Base-by-base conservation (phyloP, 2,113 vertebrate species). In the Anhinga anhinga region DNA sequence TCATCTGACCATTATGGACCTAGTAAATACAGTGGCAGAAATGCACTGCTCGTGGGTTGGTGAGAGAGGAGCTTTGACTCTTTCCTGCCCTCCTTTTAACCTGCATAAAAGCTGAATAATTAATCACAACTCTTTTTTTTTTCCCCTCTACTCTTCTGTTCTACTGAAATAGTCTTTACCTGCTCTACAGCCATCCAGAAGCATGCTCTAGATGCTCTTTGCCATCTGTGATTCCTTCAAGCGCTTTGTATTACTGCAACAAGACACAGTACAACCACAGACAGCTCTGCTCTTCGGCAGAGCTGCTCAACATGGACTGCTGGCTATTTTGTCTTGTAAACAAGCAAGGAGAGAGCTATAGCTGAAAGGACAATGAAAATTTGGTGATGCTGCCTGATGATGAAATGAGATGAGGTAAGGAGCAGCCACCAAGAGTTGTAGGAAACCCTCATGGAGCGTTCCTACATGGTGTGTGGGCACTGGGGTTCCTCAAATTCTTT, bases 391-490 rank as follows among this genome's bases (percentile, higher is more conserved):
- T 70, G 40, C 40, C 83, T 12, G 52, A 26, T 14, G 61, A 21
- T 4, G 22, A 53, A 32, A 61, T 1, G 44, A 59, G 27, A 19
- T 9, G 34, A 70, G 15, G 21, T 2, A 36, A 76, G n/a, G 25
- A 55, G 17, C 0, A 2, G 45, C 27, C 38, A 53, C 7, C 45
- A 69, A 20, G 62, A 29, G 27, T 1, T n/a, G 55, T 20, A 49
- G 17, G 25, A 83, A 52, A 47, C 15, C 36, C 49, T 21, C 40
- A 36, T 0, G 1, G 42, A 32, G 20, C 0, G 1, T 15, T 86
- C 26, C 82, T 8, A 10, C 50, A 13, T 0, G 0, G n/a, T 34
- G 38, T 0, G 0, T 4, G 26, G 45, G 22, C n/a, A 55, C 26
- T 5, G 40, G 22, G 30, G 25, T 13, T 19, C n/a, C 72, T 82